Conservation (phyloP, 2,797 vertebrate genomes). For the Neosalanx taihuensis region DNA sequence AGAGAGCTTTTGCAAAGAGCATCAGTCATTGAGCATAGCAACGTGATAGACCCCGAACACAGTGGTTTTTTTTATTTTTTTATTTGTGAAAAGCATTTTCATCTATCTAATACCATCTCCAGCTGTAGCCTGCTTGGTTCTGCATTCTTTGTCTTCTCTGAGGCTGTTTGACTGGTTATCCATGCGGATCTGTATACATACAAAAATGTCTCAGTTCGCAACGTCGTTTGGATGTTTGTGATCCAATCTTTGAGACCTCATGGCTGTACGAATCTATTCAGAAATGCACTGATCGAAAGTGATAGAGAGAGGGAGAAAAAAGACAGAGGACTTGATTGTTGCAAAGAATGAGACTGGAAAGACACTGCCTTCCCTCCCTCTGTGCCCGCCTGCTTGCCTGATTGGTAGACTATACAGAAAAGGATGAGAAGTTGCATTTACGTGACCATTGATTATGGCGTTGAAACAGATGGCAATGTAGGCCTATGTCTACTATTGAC, state of each 20-base stretch:
- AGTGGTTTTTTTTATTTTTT: too few species aligned
- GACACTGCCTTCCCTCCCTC: not conserved
- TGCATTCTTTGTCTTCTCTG: too few species aligned
- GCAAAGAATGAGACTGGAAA: slow-evolving; percentile 10
- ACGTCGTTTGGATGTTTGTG: slow-evolving; percentile 34
- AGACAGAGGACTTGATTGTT: not conserved
- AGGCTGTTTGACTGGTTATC: too few species aligned
- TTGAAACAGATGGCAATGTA: slow-evolving; percentile 19
- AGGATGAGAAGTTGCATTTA: not conserved
- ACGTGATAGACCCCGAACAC: too few species aligned
- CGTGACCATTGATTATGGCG: slow-evolving; percentile 16
- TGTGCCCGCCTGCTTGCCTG: not conserved
- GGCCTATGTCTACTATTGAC: slow-evolving; percentile 31
- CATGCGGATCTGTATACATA: too few species aligned
- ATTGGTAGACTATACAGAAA: slow-evolving; percentile 3
- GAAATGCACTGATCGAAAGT: slow-evolving; percentile 12
- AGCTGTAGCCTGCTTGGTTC: too few species aligned
- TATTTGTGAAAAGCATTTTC: too few species aligned
- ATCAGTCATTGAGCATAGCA: too few species aligned
- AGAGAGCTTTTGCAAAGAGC: too few species aligned
- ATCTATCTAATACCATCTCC: too few species aligned
- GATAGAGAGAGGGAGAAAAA: slow-evolving; percentile 23
- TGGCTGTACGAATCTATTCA: slow-evolving; percentile 24
- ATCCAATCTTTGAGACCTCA: slow-evolving; percentile 25
- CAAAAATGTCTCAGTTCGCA: slow-evolving; percentile 26